Evolutionary conservation across 2,888 invertebrate species (phyloP).

Genomic region (Drosophila kokeensis): DNA sequence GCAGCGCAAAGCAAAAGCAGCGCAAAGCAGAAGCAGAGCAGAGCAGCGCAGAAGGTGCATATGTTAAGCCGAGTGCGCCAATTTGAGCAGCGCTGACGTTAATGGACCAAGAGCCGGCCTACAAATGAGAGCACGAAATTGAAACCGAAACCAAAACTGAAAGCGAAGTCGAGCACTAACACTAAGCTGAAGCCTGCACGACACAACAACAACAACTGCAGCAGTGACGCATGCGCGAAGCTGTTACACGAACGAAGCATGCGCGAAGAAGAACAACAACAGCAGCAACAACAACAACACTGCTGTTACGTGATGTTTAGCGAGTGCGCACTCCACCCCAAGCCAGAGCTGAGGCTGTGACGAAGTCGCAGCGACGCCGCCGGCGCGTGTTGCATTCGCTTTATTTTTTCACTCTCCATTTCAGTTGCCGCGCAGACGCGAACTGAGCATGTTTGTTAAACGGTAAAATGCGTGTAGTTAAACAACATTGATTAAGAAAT

Average conservation of each 20-base stretch:
- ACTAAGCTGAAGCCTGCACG: conserved; percentile 17
- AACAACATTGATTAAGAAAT: conserved; percentile 12
- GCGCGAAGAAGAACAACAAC: conserved; percentile 21
- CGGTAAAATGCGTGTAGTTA: conserved; percentile 16
- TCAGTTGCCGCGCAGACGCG: conserved; percentile 67
- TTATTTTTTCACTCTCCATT: conserved; percentile 61
- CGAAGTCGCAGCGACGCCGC: conserved; percentile 2
- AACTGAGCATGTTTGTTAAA: conserved; percentile 53
- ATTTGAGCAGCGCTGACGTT: conserved; percentile 51
- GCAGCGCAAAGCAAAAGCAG: conserved; percentile 8
- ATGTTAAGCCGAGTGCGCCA: conserved; percentile 55
- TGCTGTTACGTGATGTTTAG: conserved; percentile 61
- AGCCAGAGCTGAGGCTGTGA: conserved; percentile 10
- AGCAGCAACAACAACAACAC: conserved; percentile 13
- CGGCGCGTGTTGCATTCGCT: conserved; percentile 67
- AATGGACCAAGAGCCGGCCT: conserved; percentile 61
- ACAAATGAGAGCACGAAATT: conserved; percentile 4
- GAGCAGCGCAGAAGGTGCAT: not conserved
- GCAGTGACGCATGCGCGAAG: conserved; percentile 23
- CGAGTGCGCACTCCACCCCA: conserved; percentile 25
- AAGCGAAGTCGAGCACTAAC: conserved; percentile 6
- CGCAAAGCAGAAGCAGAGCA: not conserved
- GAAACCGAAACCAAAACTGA: conserved; percentile 3
- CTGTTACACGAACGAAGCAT: conserved; percentile 19
- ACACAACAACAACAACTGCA: conserved; percentile 2